These are phyloP conservation scores for Crax fasciolata DNA, from an alignment of 2,797 vertebrate species.

Conservation along the genomic window DNA sequence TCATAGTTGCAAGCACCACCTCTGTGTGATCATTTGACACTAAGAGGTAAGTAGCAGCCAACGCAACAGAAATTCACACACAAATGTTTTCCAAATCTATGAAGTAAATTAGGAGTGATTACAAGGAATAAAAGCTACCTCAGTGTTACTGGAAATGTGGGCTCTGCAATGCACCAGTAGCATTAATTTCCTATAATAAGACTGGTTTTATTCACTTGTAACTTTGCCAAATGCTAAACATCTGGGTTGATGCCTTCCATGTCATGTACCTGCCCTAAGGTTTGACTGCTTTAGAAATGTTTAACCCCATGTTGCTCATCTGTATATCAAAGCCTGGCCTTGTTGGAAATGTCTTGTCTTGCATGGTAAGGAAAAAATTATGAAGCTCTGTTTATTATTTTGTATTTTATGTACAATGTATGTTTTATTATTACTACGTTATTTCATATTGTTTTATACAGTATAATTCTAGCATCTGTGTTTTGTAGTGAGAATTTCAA, in stretches of 20 bases:
- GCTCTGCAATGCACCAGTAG: background rate
- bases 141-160: conserved; percentile 27
- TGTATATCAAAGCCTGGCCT: background rate
- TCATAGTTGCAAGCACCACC: background rate
- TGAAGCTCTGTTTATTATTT: background rate
- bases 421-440: background rate
- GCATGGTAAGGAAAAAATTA: background rate
- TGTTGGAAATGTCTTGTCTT: background rate
- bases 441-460: background rate
- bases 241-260: background rate
- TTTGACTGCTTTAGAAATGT: background rate
- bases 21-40: background rate
- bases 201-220: background rate
- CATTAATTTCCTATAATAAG: conserved; percentile 28
- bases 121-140: background rate
- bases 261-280: background rate
- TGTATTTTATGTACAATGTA: background rate
- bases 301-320: background rate
- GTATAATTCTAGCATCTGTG: background rate
- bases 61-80: background rate
- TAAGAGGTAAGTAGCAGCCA: background rate
- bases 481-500: background rate
- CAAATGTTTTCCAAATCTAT: conserved; percentile 40
- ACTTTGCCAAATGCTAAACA: background rate
- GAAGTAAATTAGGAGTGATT: conserved; percentile 10